phyloP scores from a whole-genome alignment of 2,797 vertebrate genomes.

The Gallinago nigripennis region DNA sequence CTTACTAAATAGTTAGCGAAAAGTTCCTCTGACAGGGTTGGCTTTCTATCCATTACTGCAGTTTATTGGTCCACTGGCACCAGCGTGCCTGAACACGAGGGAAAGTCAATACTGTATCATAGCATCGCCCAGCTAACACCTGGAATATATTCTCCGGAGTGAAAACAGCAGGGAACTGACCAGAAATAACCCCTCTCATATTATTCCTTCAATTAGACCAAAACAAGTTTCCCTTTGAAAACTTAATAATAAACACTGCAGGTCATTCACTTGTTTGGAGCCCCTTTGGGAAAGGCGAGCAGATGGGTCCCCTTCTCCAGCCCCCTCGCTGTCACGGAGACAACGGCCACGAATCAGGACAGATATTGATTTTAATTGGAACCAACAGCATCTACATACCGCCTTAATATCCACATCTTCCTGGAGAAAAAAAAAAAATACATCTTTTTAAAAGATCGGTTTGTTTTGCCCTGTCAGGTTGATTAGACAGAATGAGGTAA shows the following conservation, averaged over 20 bases:
- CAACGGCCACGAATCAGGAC: slow-evolving; percentile 78
- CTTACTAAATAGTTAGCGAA: slow-evolving; percentile 65
- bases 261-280: slow-evolving; percentile 82
- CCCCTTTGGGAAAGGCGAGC: slow-evolving; percentile 77
- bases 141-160: slow-evolving; percentile 83
- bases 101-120: slow-evolving; percentile 65
- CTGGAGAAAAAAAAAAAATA: slow-evolving; percentile 52
- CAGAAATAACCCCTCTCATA: slow-evolving; percentile 82
- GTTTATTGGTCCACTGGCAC: slow-evolving; percentile 72
- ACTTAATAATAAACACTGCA: slow-evolving; percentile 85
- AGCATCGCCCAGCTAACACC: slow-evolving; percentile 72
- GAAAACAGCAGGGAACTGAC: slow-evolving; percentile 85
- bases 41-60: slow-evolving; percentile 36
- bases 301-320: slow-evolving; percentile 79
- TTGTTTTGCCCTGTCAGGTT: slow-evolving; percentile 59
- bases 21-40: slow-evolving; percentile 49
- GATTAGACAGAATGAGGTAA: slow-evolving; percentile 71
- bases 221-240: slow-evolving; percentile 86
- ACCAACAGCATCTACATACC: slow-evolving; percentile 79
- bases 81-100: slow-evolving; percentile 59
- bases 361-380: slow-evolving; percentile 84
- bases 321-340: slow-evolving; percentile 76
- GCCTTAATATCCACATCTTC: slow-evolving; percentile 79
- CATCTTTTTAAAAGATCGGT: slow-evolving; percentile 23
- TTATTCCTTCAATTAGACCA: slow-evolving; percentile 86